These are phyloP conservation scores for Tachyglossus aculeatus DNA, from an alignment of 2,797 vertebrate genomes.

Conservation along the genomic window DNA sequence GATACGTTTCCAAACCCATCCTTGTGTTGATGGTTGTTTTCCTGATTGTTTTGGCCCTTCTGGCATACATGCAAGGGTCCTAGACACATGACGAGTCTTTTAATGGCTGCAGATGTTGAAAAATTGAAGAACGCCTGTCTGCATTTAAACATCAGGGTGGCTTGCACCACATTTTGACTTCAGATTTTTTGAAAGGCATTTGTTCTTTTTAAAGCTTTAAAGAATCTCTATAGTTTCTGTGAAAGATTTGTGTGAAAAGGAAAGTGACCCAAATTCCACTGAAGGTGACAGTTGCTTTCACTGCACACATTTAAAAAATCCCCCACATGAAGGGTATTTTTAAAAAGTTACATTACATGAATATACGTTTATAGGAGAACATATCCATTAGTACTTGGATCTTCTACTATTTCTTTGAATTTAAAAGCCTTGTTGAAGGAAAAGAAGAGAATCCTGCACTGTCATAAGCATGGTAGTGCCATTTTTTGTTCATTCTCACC, in stretches of 20 bases:
- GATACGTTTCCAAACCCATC: not conserved
- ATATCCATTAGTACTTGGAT: constrained; percentile 5
- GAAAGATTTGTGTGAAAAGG: constrained; percentile 36
- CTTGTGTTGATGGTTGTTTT: not conserved
- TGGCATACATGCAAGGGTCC: constrained; percentile 6
- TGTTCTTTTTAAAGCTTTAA: constrained; percentile 36
- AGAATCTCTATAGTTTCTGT: constrained; percentile 51
- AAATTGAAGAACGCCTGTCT: constrained; percentile 3
- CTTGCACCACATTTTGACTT: constrained; percentile 21
- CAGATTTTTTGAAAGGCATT: constrained; percentile 19
- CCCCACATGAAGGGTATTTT: constrained; percentile 12
- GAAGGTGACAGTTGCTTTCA: constrained; percentile 30
- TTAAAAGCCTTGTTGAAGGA: constrained; percentile 19
- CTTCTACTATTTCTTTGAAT: constrained; percentile 25
- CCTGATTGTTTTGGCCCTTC: constrained; percentile 38
- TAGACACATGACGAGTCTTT: not conserved
- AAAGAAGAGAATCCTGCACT: constrained; percentile 27
- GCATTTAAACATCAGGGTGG: constrained; percentile 12
- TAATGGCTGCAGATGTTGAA: constrained; percentile 12
- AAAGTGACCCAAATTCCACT: constrained; percentile 19
- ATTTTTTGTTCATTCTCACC: constrained; percentile 10
- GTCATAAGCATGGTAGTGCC: constrained; percentile 21
- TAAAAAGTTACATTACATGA: constrained; percentile 38
- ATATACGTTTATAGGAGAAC: constrained; percentile 29
- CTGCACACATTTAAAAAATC: not conserved